Base-by-base conservation (phyloP, 2,113 vertebrate species). In the Oplegnathus fasciatus region DNA sequence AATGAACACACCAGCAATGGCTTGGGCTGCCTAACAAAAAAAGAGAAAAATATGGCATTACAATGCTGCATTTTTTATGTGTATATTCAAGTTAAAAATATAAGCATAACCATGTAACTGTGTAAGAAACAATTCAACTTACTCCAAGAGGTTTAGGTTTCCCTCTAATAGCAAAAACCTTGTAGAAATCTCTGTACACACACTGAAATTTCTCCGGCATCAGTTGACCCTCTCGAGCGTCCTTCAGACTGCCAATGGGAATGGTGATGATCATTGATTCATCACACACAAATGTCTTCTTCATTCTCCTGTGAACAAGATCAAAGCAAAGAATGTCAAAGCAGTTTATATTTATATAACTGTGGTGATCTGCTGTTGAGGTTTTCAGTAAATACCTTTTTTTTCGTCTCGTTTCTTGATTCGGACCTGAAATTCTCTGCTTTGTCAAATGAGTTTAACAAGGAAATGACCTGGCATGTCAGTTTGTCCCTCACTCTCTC, bases 201-300 rank as follows among this genome's bases (percentile, higher is more conserved):
- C 95, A 96, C 0, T 85, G 81, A 85, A 96, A 95, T 1, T 84
- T 93, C 8, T 95, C 92, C 0, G 94, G 95, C 91, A 95, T 88
- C 83, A 94, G 79, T 5, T 88, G 86, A 17, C 86, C 93, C 0
- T 85, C 79, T 54, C 9, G 11, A 15, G n/a, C 32, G 0, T 80
- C 32, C 50, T 5, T 82, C 42, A 94, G 46, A 61, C n/a, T 93
- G 28, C 85, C 75, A 26, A 96, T 85, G 5, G 94, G 93, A 28
- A 96, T 95, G 30, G 90, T 95, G 91, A 96, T 95, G 84, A 95
- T 81, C 90, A 96, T 95, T 1, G 91, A 84, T 9, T 94, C 91
- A 65, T 96, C 91, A 20, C 93, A 92, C 6, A 74, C 61, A 50
- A 95, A 96, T 0, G 95, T 94, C 78, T 90, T 91, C 85, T 67